Base-by-base conservation (phyloP, 1,140 invertebrate genomes). In the Bilobella aurantiaca region DNA sequence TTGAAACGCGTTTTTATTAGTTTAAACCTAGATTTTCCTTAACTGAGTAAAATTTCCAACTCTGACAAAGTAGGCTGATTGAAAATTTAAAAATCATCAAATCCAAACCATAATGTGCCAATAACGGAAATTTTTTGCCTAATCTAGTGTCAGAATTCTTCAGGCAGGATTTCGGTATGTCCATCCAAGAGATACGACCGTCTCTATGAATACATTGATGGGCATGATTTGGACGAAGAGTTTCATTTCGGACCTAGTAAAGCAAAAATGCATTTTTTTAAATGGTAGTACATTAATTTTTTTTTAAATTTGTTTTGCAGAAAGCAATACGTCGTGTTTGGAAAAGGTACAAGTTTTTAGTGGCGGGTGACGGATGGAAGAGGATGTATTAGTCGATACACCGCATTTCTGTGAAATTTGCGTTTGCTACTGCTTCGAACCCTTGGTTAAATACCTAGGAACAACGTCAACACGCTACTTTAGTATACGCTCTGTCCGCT, bases 321-420 rank as follows among this genome's bases (percentile, higher is more conserved):
- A 29, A 3, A 29, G 16, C 12, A 29, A 65, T 1, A n/a, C n/a
- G 2, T 27, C 28, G 27, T 66, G 64, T 56, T 23, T 8, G 2
- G 59, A 61, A 14, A 23, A 61, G 27, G 56, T 58, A 8, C n/a
- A n/a, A 23, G 25, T 21, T 23, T 31, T 12, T 3, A 57, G 49
- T 32, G 64, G 64, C 1, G 59, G 49, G 3, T 66, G 64, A 59
- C 8, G 31, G 25, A 49, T 62, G 28, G 64, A 66, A 62, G 37
- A 62, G 16, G 64, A 66, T 28, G 32, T 62, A 18, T 25, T 62
- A 5, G 47, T 62, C 1, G 64, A 61, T 42, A 66, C 64, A 2
- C 64, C 64, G 1, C 64, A 66, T 37, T 66, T 66, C 25, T 66
- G 64, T 53, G 64, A 66, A 16, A 57, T 66, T 57, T 66, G 64